Conservation (phyloP, 2,113 vertebrate species). For the Ophthalmolycus amberensis region DNA sequence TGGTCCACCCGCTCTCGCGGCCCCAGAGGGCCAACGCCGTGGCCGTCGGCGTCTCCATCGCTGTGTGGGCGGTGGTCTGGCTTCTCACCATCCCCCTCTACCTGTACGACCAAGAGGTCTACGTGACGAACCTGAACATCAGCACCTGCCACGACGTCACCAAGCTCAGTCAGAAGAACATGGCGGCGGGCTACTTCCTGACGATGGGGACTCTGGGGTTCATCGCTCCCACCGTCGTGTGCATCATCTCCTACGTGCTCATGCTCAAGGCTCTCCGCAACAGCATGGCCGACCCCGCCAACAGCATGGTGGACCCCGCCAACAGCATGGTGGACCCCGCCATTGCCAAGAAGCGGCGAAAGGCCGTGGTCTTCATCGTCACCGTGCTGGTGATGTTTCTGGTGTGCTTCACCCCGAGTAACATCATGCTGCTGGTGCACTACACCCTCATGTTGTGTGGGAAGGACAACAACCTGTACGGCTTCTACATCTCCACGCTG, state of each 20-base stretch:
- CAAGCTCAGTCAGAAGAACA: conserved; percentile 64
- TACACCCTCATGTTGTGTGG: too few relatives aligned
- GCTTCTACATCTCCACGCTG: too few relatives aligned
- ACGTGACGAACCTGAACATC: conserved; percentile 80
- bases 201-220: conserved; percentile 88
- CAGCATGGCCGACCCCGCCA: conserved; percentile 71
- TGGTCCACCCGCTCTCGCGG: conserved; percentile 88
- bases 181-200: conserved; percentile 90
- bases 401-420: conserved; percentile 94
- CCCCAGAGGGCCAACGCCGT: conserved; percentile 77
- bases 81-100: conserved; percentile 89
- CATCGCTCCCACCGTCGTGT: conserved; percentile 83
- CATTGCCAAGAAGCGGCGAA: conserved; percentile 84
- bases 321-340: conserved; percentile 80
- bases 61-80: conserved; percentile 88
- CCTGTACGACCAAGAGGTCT: conserved; percentile 84
- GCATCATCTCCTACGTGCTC: conserved; percentile 85
- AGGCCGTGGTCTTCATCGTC: conserved; percentile 89
- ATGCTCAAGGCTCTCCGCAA: conserved; percentile 88
- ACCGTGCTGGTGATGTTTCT: conserved; percentile 90
- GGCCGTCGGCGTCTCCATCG: conserved; percentile 82
- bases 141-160: conserved; percentile 92
- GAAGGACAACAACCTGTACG: too few relatives aligned
- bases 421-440: conserved; percentile 83
- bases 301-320: conserved; percentile 69